Percentiles rank a stretch among this genome's conserved stretches.
Evolutionary conservation across 2,888 invertebrate species (phyloP).

Genomic region (Ypsolopha scabrella): DNA sequence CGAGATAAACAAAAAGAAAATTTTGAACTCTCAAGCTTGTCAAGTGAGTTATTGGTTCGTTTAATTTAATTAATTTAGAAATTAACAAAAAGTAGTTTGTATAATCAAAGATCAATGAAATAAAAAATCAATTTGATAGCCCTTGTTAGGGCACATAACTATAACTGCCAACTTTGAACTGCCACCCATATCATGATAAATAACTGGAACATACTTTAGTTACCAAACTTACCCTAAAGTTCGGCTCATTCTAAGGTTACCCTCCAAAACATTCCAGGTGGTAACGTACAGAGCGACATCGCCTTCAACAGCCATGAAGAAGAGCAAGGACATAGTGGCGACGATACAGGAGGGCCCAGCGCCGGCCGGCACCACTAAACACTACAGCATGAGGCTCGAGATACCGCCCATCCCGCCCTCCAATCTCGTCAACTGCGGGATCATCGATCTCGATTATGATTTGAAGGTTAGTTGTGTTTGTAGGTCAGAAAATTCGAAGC

Average conservation of each 20-base stretch:
- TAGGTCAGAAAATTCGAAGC: background rate
- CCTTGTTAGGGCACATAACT: no score
- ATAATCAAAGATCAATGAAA: no score
- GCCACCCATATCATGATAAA: no score
- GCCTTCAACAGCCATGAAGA: conserved; percentile 69
- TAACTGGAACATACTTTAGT: no score
- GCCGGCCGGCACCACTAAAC: conserved; percentile 69
- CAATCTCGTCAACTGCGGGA: conserved; percentile 79
- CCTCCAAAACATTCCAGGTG: conserved; percentile 36
- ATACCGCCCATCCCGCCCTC: conserved; percentile 83
- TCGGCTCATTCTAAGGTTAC: background rate
- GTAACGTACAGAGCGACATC: conserved; percentile 74
- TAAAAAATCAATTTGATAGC: no score
- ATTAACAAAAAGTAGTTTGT: no score
- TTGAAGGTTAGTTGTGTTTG: conserved; percentile 66
- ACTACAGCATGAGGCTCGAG: conserved; percentile 74
- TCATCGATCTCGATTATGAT: conserved; percentile 82
- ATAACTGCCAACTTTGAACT: no score
- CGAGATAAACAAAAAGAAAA: no score
- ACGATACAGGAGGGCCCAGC: conserved; percentile 77
- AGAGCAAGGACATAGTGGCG: conserved; percentile 69
- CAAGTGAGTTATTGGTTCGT: no score
- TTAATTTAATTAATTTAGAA: no score
- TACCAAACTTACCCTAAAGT: background rate
- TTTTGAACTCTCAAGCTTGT: no score